Evolutionary conservation across 2,113 vertebrate genomes (phyloP), one percentile per base, ranked within the genome.

Genomic region (Sander vitreus): DNA sequence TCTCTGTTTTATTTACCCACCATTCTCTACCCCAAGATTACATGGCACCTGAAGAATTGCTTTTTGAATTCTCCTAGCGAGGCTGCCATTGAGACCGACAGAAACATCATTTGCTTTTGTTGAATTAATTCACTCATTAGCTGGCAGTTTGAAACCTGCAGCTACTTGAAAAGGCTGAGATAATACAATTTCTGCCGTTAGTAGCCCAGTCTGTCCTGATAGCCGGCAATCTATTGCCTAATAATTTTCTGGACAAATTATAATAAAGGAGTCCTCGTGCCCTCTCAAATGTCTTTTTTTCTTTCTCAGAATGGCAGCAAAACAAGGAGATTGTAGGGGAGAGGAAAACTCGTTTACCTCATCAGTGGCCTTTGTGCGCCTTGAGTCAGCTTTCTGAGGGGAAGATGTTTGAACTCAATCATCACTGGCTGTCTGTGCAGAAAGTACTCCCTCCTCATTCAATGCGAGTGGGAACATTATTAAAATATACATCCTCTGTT

Each of bases 41-140:
- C 83, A 90, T 59, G 80, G 86, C 92, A 92, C 87, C 88, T 91
- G 91, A 91, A 90, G 89, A 88, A 87, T 83, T 71, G 81, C 71
- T 85, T 69, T 89, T 78, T 90, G 65, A 86, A 81, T 86, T 76
- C 69, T 50, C 60, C 60, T 3, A 7, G 78, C 21, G 57, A 65
- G 54, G 57, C 63, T 73, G 80, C 76, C 83, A 83, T 69, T 72
- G 80, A 86, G 70, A 83, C 76, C 4, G n/a, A 79, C 84, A 76
- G 77, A 85, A 82, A 93, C 88, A 92, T 92, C 71, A 83, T 94
- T 93, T 94, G 19, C 74, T 86, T 94, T 93, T 80, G 91, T 88
- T 74, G 62, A 90, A 89, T 86, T 91, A 89, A 91, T 90, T 94
- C 91, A 95, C 94, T 94, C 94, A 94, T 96, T 94, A 93, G 92